These are phyloP conservation scores for Martes martes DNA, from an alignment of 2,113 vertebrate species.

Conservation along the genomic window DNA sequence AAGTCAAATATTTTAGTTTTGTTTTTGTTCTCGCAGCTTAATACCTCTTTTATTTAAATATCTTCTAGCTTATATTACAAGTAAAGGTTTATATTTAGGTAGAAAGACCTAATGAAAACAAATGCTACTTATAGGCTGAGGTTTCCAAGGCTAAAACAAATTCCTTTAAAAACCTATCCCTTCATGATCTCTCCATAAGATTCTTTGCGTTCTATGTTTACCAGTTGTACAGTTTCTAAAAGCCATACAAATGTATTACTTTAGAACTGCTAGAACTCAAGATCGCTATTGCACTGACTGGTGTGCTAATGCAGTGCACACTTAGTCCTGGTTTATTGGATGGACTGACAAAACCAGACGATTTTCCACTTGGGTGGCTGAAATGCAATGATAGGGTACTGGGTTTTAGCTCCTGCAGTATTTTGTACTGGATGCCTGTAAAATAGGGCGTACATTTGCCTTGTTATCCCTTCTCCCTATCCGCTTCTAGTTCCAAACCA, in stretches of 20 bases:
- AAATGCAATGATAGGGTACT: background rate
- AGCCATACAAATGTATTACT: background rate
- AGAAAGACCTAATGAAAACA: background rate
- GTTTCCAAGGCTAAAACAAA: background rate
- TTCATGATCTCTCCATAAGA: background rate
- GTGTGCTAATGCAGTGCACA: background rate
- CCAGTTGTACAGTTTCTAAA: background rate
- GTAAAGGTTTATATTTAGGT: background rate
- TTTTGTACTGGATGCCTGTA: background rate
- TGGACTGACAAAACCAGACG: background rate
- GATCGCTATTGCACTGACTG: background rate
- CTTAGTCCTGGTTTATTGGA: background rate
- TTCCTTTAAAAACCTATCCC: background rate
- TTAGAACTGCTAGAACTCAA: background rate
- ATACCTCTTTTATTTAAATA: constrained; percentile 15
- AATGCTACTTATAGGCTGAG: background rate
- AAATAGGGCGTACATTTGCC: background rate
- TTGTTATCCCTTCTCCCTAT: background rate
- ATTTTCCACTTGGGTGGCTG: background rate
- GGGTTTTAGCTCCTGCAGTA: background rate
- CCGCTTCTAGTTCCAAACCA: background rate
- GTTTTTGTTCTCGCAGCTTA: constrained; percentile 58
- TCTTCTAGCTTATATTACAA: background rate
- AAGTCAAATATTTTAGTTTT: constrained; percentile 72
- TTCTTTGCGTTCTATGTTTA: background rate